Evolutionary conservation across 2,113 vertebrate species (phyloP).

Genomic region (Perca schrenkii): DNA sequence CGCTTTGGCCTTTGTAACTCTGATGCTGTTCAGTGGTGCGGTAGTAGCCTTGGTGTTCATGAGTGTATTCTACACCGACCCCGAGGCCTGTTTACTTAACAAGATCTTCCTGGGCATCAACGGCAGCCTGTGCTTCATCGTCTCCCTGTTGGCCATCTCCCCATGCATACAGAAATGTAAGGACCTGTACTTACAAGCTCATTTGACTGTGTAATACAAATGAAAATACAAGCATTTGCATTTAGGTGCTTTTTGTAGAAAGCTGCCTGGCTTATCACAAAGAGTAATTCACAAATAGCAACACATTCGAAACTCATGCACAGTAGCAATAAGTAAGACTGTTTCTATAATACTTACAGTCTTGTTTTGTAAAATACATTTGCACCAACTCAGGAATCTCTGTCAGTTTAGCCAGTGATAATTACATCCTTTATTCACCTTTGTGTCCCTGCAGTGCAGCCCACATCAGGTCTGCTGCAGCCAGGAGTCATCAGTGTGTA

Average conservation of each 20-base stretch:
- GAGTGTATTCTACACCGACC: constrained; percentile 90
- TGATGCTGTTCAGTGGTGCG: constrained; percentile 90
- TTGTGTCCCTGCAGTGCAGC: constrained; percentile 86
- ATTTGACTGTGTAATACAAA: constrained; percentile 7
- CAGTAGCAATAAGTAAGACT: background rate
- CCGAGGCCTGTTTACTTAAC: constrained; percentile 90
- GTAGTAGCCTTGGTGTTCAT: constrained; percentile 90
- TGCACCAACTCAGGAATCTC: background rate
- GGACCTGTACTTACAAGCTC: constrained; percentile 46
- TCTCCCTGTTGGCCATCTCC: constrained; percentile 92
- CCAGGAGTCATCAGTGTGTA: constrained; percentile 97
- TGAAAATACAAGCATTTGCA: constrained; percentile 3
- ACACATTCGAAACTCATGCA: background rate
- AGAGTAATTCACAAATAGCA: background rate
- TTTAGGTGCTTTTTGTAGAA: background rate
- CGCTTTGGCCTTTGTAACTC: constrained; percentile 90
- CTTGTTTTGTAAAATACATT: constrained; percentile 2
- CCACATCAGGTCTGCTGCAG: constrained; percentile 94
- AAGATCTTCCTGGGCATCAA: constrained; percentile 94
- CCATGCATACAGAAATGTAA: constrained; percentile 95
- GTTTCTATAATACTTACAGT: background rate
- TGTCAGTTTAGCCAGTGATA: background rate
- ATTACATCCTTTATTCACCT: background rate
- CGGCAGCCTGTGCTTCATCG: constrained; percentile 89
- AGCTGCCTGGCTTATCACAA: background rate